Base-by-base conservation (phyloP, 2,888 invertebrate genomes). In the Zaprionus bogoriensis region DNA sequence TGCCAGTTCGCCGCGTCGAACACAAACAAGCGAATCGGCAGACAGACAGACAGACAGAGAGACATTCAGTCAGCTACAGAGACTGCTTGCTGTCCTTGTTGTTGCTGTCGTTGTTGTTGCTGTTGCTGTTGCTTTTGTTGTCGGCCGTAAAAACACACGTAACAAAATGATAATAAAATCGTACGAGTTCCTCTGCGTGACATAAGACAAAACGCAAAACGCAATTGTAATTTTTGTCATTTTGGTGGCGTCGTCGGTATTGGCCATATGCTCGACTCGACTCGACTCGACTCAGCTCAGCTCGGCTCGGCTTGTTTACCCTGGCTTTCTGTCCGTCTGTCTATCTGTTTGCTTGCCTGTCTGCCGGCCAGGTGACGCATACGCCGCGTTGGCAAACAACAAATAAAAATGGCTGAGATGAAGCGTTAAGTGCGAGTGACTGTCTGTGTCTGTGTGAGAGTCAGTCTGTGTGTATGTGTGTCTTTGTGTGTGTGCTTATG, bases 81-180 rank as follows among this genome's bases (percentile, higher is more conserved):
- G 50, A 32, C 12, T 32, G 6, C 30, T 47, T 67, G 53, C 62
- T 67, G 46, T 55, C 47, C 41, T 42, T 46, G 10, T 17, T 28
- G 30, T 46, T 20, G 28, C 51, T 53, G 53, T 51, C 61, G 53
- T 59, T 65, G 44, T 54, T 46, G 42, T 46, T 50, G 48, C 48
- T 30, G 39, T 44, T 58, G 46, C 25, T 45, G 42, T 67, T 58
- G 58, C 44, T 63, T 53, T 66, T 76, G 63, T 44, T 46, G 51
- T 48, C 53, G 76, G 64, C 80, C 66, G 76, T 85, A 76, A 83
- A 84, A 87, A 73, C 84, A 73, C 85, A 87, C 88, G 87, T 84
- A 87, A 73, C 78, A 87, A 87, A 87, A 80, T 78, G 76, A 87
- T 78, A 84, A 87, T 78, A 87, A 87, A 85, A 87, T 78, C 65